Conservation (phyloP, 2,888 invertebrate species). For the Scrobipalpa atriplicella region DNA sequence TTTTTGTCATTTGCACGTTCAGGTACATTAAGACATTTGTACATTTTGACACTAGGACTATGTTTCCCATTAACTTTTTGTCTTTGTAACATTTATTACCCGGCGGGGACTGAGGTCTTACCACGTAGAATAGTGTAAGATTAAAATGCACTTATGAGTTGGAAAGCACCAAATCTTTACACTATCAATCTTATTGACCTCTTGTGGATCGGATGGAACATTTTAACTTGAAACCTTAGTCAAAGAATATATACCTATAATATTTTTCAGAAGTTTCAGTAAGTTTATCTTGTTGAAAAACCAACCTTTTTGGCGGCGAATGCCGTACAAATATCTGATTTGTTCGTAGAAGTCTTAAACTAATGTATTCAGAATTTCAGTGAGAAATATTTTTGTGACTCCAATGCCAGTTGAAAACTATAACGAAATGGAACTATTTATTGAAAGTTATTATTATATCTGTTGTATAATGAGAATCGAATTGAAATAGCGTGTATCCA, state of each 20-base stretch:
- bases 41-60: too few relatives aligned
- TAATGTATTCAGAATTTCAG: slow-evolving; percentile 7
- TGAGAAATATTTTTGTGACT: slow-evolving; percentile 27
- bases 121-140: slow-evolving; percentile 12
- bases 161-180: slow-evolving; percentile 18
- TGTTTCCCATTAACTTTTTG: too few relatives aligned
- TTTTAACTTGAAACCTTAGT: too few relatives aligned
- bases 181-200: background rate
- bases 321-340: too few relatives aligned
- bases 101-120: background rate
- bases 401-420: slow-evolving; percentile 40
- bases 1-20: too few relatives aligned
- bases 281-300: too few relatives aligned
- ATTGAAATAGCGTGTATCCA: slow-evolving; percentile 24
- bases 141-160: slow-evolving; percentile 26
- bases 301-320: too few relatives aligned
- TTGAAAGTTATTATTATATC: slow-evolving; percentile 33
- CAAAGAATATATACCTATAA: too few relatives aligned
- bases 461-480: slow-evolving; percentile 25
- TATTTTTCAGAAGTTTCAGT: too few relatives aligned
- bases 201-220: too few relatives aligned
- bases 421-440: slow-evolving; percentile 32
- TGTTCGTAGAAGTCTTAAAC: background rate
- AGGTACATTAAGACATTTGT: too few relatives aligned
- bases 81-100: too few relatives aligned